These are phyloP conservation scores for Sarcophaga variegata DNA, from an alignment of 2,888 invertebrate genomes.

Conservation along the genomic window DNA sequence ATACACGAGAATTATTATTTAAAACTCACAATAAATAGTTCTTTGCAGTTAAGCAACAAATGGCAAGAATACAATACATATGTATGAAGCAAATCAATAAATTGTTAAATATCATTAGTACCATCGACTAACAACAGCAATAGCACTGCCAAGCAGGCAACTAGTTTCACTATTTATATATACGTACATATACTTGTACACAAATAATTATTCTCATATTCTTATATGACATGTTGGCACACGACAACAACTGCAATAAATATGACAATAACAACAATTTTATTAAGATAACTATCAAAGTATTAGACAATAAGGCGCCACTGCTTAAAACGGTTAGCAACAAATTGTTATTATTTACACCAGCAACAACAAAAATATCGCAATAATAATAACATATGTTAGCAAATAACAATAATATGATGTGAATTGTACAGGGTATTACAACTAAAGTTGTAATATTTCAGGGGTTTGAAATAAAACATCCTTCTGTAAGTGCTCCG, in stretches of 20 bases:
- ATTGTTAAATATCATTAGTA: conserved; percentile 42
- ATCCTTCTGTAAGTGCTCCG: too few relatives aligned
- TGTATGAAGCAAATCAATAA: neutral
- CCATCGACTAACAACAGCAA: conserved; percentile 26
- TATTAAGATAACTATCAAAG: conserved; percentile 63
- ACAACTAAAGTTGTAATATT: neutral
- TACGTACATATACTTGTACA: neutral
- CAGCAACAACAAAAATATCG: conserved; percentile 12
- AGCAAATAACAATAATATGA: conserved; percentile 22
- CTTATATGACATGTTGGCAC: conserved; percentile 56
- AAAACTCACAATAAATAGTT: neutral
- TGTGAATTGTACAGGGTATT: neutral
- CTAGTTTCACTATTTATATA: neutral
- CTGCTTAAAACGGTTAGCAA: conserved; percentile 26
- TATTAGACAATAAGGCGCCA: conserved; percentile 68
- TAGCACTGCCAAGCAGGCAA: neutral
- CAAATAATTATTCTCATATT: neutral
- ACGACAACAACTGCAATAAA: conserved; percentile 45
- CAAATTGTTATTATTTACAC: too few relatives aligned
- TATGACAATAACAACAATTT: conserved; percentile 44
- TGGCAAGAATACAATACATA: neutral
- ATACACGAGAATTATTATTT: neutral
- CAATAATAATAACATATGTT: conserved; percentile 8
- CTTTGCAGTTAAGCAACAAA: neutral
- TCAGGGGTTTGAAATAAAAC: too few relatives aligned